A percentile compares a stretch with the other conserved stretches of the same genome.
Conservation (phyloP, 1,140 invertebrate genomes). For the Parasteatoda tepidariorum region DNA sequence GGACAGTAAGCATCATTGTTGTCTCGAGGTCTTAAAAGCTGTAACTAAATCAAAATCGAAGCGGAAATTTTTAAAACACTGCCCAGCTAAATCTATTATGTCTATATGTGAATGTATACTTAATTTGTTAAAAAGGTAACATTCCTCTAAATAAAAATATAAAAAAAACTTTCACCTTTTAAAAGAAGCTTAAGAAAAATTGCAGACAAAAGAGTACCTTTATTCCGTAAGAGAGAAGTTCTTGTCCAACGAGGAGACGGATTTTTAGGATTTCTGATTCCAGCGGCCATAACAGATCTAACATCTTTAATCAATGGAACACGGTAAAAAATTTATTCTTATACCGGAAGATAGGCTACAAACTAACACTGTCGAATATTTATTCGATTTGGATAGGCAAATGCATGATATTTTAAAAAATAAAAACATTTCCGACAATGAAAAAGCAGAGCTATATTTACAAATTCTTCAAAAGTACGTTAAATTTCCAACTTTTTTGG, state of each 20-base stretch:
- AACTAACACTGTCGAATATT: background rate
- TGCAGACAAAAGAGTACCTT: background rate
- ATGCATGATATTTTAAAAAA: background rate
- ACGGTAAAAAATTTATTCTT: background rate
- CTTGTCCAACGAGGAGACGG: background rate
- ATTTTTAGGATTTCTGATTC: background rate
- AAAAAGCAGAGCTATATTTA: background rate
- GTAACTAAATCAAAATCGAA: background rate
- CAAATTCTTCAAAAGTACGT: background rate
- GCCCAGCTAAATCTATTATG: background rate
- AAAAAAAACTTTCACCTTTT: background rate
- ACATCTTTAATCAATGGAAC: background rate
- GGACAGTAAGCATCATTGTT: background rate
- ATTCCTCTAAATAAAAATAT: background rate
- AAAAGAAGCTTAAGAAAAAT: background rate
- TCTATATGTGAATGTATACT: conserved; percentile 4
- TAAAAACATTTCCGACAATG: background rate
- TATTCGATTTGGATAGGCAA: background rate
- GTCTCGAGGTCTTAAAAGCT: background rate
- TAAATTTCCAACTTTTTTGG: background rate
- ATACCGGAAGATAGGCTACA: background rate
- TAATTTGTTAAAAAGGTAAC: background rate
- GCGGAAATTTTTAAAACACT: background rate
- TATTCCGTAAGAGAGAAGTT: background rate
- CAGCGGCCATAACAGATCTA: background rate